phyloP scores from a whole-genome alignment of 2,113 vertebrate species.

The Chionis minor region DNA sequence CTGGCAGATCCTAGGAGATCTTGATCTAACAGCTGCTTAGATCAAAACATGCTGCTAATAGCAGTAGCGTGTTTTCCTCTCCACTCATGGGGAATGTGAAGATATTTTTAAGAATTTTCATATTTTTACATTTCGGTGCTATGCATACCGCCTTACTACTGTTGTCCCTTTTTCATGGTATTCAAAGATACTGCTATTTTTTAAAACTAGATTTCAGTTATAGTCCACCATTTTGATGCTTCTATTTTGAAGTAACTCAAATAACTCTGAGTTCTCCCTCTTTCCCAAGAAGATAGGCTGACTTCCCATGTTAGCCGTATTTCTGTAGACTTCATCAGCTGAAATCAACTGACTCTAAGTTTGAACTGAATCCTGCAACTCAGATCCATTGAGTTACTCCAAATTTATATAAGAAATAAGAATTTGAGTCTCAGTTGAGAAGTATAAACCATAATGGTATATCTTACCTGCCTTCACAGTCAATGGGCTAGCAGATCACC shows the following conservation, averaged over 20 bases:
- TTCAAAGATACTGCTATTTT: background rate
- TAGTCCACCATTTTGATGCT: background rate
- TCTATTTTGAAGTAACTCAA: background rate
- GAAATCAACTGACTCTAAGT: background rate
- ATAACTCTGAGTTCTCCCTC: background rate
- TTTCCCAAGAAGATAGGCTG: background rate
- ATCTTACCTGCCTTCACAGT: background rate
- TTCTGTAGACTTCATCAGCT: background rate
- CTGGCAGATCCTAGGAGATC: background rate
- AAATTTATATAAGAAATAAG: background rate
- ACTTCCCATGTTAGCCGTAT: background rate
- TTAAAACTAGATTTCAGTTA: background rate
- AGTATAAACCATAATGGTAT: background rate
- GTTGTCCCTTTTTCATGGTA: background rate
- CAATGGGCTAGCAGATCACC: background rate
- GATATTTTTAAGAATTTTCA: background rate
- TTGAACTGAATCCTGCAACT: background rate
- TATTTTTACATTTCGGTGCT: background rate
- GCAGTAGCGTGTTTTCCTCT: background rate
- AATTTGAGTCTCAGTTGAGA: background rate
- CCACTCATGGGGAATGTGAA: background rate
- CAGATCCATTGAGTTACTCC: background rate
- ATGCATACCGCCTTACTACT: background rate
- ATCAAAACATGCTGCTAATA: background rate
- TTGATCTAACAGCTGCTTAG: background rate